A percentile compares a stretch with the other conserved stretches of the same genome.
Evolutionary conservation across 2,888 invertebrate genomes (phyloP).

Genomic region (Hofmannophila pseudospretella): DNA sequence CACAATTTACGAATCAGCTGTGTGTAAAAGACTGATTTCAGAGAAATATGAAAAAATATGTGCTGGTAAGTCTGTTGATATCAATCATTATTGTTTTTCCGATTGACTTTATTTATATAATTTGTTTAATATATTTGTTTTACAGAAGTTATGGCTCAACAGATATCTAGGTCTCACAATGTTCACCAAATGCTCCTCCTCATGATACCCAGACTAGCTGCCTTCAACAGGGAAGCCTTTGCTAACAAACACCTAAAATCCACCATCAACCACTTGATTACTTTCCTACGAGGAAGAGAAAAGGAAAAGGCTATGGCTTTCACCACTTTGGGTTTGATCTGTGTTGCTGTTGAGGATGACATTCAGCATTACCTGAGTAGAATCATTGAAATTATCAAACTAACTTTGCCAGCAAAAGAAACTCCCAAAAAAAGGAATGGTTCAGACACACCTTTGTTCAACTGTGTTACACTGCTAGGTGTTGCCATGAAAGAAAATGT

Average conservation of each 20-base stretch:
- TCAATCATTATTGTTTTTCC: neutral
- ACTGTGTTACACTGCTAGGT: slow-evolving; percentile 95
- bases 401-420: slow-evolving; percentile 86
- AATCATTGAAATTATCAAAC: slow-evolving; percentile 90
- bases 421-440: slow-evolving; percentile 85
- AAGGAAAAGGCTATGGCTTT: slow-evolving; percentile 93
- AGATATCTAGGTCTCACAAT: slow-evolving; percentile 85
- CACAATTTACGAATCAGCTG: slow-evolving; percentile 85
- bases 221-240: slow-evolving; percentile 92
- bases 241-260: slow-evolving; percentile 84
- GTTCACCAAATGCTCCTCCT: slow-evolving; percentile 93
- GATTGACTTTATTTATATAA: neutral
- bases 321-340: slow-evolving; percentile 93
- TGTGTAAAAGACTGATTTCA: slow-evolving; percentile 88
- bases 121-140: slow-evolving; percentile 15
- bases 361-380: slow-evolving; percentile 87
- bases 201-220: slow-evolving; percentile 93
- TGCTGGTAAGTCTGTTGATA: slow-evolving; percentile 45
- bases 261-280: slow-evolving; percentile 88
- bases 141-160: slow-evolving; percentile 88
- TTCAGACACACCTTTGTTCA: slow-evolving; percentile 92
- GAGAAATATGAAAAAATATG: slow-evolving; percentile 92
- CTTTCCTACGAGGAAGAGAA: slow-evolving; percentile 87
- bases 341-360: slow-evolving; percentile 90
- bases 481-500: slow-evolving; percentile 91